phyloP scores from a whole-genome alignment of 2,113 vertebrate species.

The Canis aureus region DNA sequence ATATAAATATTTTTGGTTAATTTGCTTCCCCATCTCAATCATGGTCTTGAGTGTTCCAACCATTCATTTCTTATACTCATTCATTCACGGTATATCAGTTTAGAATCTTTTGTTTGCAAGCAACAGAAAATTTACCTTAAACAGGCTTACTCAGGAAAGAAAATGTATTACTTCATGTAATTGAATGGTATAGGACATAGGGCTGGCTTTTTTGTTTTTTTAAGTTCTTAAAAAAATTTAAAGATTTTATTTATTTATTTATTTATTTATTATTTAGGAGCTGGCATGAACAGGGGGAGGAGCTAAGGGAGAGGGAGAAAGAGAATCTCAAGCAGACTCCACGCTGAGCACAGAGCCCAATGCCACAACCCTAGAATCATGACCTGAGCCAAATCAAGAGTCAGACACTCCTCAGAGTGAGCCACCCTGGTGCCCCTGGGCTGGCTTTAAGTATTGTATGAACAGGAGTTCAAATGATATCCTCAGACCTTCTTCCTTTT shows the following conservation, averaged over 20 bases:
- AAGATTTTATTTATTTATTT: background rate
- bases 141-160: background rate
- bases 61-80: background rate
- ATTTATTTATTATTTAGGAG: background rate
- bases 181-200: background rate
- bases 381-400: too few species aligned
- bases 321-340: background rate
- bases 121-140: background rate
- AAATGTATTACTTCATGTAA: background rate
- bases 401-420: too few species aligned
- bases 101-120: slow-evolving; percentile 5
- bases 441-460: background rate
- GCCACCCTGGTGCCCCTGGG: too few species aligned
- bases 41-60: background rate
- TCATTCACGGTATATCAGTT: background rate
- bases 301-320: background rate
- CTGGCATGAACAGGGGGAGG: background rate
- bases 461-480: slow-evolving; percentile 18
- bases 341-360: background rate
- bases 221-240: background rate
- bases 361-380: too few species aligned
- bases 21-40: background rate
- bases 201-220: background rate
- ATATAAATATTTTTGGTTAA: background rate
- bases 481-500: background rate